These are phyloP conservation scores for Philereme transversata DNA, from an alignment of 2,888 invertebrate genomes.

Conservation along the genomic window DNA sequence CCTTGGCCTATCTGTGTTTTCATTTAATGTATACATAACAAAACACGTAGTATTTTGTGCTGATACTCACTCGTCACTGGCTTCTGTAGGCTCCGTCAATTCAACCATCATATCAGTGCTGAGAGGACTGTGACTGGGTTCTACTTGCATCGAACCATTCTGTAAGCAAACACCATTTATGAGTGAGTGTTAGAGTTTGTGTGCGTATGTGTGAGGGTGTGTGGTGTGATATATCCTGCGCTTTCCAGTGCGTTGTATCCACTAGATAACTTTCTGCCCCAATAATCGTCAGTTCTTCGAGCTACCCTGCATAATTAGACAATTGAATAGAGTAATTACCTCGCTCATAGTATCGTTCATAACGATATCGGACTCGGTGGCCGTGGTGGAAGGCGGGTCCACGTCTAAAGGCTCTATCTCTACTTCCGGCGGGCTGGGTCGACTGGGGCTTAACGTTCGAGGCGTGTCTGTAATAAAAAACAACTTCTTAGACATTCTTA, in stretches of 20 bases:
- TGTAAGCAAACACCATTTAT: conserved; percentile 49
- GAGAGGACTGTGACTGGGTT: conserved; percentile 72
- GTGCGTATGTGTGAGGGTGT: too few species aligned
- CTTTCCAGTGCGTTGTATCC: too few species aligned
- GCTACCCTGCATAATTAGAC: neutral
- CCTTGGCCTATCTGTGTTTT: too few species aligned
- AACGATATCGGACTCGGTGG: conserved; percentile 66
- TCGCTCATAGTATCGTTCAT: conserved; percentile 78
- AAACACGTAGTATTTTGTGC: too few species aligned
- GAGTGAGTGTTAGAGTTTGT: too few species aligned
- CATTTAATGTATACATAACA: too few species aligned
- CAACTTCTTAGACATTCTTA: conserved; percentile 1
- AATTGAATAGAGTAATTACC: conserved; percentile 45
- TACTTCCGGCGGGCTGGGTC: conserved; percentile 46
- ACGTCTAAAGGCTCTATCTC: conserved; percentile 64
- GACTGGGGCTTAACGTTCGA: conserved; percentile 68
- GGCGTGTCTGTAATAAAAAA: conserved; percentile 62
- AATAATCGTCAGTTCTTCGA: too few species aligned
- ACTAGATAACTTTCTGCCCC: too few species aligned
- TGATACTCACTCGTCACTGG: conserved; percentile 65
- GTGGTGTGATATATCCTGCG: too few species aligned
- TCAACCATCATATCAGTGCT: conserved; percentile 80
- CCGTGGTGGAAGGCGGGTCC: conserved; percentile 60
- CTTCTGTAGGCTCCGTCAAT: conserved; percentile 52
- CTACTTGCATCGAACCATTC: conserved; percentile 82